phyloP scores from a whole-genome alignment of 2,888 invertebrate genomes.

The Conomelus anceps region DNA sequence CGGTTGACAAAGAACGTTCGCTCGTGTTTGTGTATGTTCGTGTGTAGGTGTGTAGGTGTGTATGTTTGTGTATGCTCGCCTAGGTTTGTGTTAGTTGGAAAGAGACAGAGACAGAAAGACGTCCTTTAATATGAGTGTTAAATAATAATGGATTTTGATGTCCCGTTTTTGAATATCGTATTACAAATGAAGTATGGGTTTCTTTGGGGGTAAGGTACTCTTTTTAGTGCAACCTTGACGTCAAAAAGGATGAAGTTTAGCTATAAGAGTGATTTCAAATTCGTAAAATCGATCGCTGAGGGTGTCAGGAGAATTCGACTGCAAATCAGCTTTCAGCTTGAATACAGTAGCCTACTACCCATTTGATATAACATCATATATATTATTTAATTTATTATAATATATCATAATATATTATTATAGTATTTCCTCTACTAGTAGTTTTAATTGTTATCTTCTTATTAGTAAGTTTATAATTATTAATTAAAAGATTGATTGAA shows the following conservation, averaged over 20 bases:
- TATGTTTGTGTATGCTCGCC: not conserved
- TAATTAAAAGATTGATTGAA: too few species aligned
- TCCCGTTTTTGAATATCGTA: not conserved
- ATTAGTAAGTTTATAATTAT: too few species aligned
- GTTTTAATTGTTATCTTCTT: too few species aligned
- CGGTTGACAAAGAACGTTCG: not conserved
- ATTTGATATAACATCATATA: too few species aligned
- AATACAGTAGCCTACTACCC: too few species aligned
- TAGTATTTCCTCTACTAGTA: too few species aligned
- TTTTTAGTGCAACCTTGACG: not conserved
- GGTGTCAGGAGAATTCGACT: not conserved
- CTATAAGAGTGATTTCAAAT: not conserved
- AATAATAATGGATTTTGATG: not conserved
- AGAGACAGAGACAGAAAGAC: not conserved
- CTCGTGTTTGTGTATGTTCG: not conserved
- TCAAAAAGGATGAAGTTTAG: not conserved
- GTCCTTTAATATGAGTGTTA: not conserved
- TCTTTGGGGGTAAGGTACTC: not conserved
- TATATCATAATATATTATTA: too few species aligned
- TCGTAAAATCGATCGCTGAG: not conserved
- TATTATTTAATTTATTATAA: too few species aligned
- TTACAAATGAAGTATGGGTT: not conserved
- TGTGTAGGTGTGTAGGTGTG: not conserved
- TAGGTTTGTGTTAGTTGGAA: not conserved
- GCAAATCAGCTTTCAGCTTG: not conserved